Evolutionary conservation across 2,113 vertebrate genomes (phyloP).

Genomic region (Pygathrix nemaeus): DNA sequence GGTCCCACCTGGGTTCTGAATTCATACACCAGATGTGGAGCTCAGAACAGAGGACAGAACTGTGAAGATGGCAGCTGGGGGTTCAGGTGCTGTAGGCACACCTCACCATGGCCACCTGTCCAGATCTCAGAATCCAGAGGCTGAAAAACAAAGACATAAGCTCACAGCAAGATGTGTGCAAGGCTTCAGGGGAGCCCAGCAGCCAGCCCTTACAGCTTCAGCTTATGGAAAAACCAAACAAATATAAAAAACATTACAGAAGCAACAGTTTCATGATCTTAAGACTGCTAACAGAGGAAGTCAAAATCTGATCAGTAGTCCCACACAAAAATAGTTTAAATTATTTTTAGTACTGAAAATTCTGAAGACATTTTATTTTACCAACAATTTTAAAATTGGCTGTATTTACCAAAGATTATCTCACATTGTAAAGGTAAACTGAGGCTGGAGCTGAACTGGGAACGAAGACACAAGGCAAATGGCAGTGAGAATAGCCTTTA

Average conservation of each 20-base stretch:
- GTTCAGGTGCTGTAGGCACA: neutral
- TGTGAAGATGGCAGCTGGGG: neutral
- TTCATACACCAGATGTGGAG: neutral
- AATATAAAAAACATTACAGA: neutral
- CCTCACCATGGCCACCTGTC: neutral
- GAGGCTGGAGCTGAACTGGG: too few relatives aligned
- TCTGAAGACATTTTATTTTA: neutral
- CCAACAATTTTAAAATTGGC: neutral
- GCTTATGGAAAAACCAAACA: neutral
- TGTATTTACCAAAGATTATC: neutral
- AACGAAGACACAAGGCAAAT: too few relatives aligned
- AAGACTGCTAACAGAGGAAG: neutral
- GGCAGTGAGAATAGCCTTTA: too few relatives aligned
- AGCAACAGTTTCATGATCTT: neutral
- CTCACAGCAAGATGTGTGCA: neutral
- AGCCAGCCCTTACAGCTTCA: neutral
- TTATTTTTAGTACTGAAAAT: neutral
- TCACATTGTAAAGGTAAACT: neutral
- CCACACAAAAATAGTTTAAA: neutral
- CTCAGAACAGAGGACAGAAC: neutral
- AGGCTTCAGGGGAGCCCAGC: neutral
- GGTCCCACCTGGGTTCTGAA: neutral
- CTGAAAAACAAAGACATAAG: neutral
- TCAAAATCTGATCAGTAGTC: neutral
- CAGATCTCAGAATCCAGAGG: neutral